phyloP scores from a whole-genome alignment of 2,888 invertebrate species.

The Temnothorax unifasciatus region DNA sequence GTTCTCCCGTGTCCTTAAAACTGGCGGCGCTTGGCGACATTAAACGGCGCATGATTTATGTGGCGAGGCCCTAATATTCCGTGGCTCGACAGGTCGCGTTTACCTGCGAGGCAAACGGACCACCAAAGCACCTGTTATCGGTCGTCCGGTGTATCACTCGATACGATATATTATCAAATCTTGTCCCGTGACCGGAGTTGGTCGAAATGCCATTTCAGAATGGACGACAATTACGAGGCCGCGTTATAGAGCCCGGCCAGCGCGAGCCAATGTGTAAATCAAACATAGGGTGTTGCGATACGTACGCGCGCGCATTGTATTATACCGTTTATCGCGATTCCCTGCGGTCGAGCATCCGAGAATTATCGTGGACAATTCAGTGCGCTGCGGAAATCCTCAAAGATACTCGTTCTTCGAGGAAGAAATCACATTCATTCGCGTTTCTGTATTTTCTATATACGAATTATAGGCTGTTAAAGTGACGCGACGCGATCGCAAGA shows the following conservation, averaged over 20 bases:
- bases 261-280: slow-evolving; percentile 48
- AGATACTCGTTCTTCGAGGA: background rate
- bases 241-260: slow-evolving; percentile 41
- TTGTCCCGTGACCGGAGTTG: slow-evolving; percentile 63
- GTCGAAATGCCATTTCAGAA: slow-evolving; percentile 63
- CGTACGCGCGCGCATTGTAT: slow-evolving; percentile 26
- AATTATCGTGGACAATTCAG: slow-evolving; percentile 11
- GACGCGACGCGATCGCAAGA: no score
- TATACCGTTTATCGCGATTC: slow-evolving; percentile 37
- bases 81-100: slow-evolving; percentile 58
- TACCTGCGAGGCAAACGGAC: slow-evolving; percentile 62
- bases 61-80: slow-evolving; percentile 67
- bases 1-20: slow-evolving; percentile 10
- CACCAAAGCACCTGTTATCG: slow-evolving; percentile 71
- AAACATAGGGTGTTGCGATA: slow-evolving; percentile 57
- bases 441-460: background rate
- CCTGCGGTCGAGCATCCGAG: slow-evolving; percentile 32
- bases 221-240: slow-evolving; percentile 60
- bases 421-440: background rate
- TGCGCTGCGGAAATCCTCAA: background rate
- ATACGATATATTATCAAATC: slow-evolving; percentile 70
- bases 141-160: slow-evolving; percentile 62
- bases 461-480: background rate
- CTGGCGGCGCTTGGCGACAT: background rate
- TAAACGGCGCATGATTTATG: slow-evolving; percentile 61